A percentile compares a stretch with the other conserved stretches of the same genome.
These are phyloP conservation scores for Mya arenaria DNA, from an alignment of 1,140 invertebrate species.

Conservation along the genomic window DNA sequence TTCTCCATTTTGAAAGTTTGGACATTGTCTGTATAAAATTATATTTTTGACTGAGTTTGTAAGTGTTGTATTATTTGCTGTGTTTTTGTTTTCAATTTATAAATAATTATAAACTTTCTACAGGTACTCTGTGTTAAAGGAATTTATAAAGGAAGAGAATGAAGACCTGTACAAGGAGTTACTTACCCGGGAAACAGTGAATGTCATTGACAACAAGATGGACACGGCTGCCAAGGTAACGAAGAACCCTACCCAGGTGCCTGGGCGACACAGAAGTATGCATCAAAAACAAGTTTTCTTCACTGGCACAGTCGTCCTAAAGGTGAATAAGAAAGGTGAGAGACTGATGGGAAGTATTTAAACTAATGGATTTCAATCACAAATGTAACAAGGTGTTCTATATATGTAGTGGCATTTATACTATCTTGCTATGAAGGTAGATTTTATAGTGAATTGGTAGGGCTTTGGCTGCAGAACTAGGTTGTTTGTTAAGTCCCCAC, in stretches of 20 bases:
- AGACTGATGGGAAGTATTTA: not conserved
- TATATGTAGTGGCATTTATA: not conserved
- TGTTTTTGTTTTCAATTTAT: not conserved
- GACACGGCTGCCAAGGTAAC: constrained; percentile 45
- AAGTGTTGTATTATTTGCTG: not conserved
- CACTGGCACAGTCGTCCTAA: constrained; percentile 23
- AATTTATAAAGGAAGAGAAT: constrained; percentile 43
- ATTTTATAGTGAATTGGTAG: not conserved
- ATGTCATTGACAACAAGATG: constrained; percentile 38
- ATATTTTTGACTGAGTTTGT: not conserved
- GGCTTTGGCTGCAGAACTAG: not conserved
- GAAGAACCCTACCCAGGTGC: not conserved
- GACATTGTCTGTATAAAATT: too few relatives aligned
- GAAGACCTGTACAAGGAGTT: constrained; percentile 43
- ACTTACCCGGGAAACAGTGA: constrained; percentile 11
- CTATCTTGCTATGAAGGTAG: not conserved
- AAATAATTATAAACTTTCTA: not conserved
- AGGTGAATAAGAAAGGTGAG: constrained; percentile 42
- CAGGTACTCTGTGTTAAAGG: constrained; percentile 39
- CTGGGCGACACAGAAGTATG: not conserved
- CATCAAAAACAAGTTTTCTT: constrained; percentile 48
- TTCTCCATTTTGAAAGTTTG: not conserved
- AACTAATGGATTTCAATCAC: not conserved
- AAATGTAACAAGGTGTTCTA: not conserved
- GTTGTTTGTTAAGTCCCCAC: not conserved